Percentiles rank a stretch among this genome's conserved stretches.
These are phyloP conservation scores for Willisornis vidua DNA, from an alignment of 2,113 vertebrate species.

Conservation along the genomic window DNA sequence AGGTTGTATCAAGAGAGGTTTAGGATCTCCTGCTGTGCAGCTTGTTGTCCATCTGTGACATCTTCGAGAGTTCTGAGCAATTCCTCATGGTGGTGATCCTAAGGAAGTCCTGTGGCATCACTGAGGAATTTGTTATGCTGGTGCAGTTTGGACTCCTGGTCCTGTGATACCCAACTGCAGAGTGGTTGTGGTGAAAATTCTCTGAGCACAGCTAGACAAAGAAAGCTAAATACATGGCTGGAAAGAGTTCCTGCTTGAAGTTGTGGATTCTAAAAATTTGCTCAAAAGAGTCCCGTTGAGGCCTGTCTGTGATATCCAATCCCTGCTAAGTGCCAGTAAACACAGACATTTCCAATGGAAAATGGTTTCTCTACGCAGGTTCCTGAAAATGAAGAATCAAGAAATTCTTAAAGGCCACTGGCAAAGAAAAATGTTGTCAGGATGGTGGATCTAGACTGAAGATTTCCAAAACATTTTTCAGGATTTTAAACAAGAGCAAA, in stretches of 20 bases:
- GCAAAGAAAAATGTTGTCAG: background rate
- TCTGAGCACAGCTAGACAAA: background rate
- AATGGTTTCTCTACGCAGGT: background rate
- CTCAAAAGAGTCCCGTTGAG: background rate
- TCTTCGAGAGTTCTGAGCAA: background rate
- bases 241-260: background rate
- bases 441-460: background rate
- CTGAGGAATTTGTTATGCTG: rapidly evolving
- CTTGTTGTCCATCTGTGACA: too few relatives aligned
- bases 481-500: background rate
- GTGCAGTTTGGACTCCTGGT: background rate
- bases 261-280: background rate
- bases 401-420: background rate
- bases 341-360: background rate
- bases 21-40: background rate
- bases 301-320: background rate
- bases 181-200: rapidly evolving
- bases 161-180: background rate
- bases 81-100: too few relatives aligned
- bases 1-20: background rate
- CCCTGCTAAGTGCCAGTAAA: background rate
- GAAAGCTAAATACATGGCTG: background rate
- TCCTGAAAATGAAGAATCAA: background rate
- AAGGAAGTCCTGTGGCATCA: background rate
- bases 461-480: background rate